Percentiles rank a stretch among this genome's conserved stretches.
phyloP scores from a whole-genome alignment of 2,797 vertebrate genomes.

The Pseudocheirus occidentalis region DNA sequence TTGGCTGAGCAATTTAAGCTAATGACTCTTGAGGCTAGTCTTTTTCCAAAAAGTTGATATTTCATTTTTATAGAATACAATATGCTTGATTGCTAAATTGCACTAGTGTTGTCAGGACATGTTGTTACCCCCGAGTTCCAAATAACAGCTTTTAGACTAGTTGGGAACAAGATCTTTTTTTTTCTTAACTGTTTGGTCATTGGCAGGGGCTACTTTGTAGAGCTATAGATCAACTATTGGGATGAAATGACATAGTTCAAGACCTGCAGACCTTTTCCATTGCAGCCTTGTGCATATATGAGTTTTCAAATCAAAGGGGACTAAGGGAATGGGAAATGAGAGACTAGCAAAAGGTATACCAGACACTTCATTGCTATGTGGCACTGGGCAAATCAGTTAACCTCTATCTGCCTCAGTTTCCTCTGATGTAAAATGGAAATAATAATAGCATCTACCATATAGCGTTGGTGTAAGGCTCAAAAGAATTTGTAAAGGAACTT shows the following conservation, averaged over 20 bases:
- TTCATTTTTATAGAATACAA: background rate
- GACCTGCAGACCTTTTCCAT: background rate
- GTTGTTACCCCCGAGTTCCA: background rate
- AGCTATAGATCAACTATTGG: background rate
- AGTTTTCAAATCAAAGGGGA: background rate
- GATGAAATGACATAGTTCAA: background rate
- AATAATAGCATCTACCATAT: background rate
- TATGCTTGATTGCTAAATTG: constrained; percentile 2
- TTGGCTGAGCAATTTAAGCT: background rate
- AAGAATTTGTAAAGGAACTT: background rate
- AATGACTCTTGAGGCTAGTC: background rate
- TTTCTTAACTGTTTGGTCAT: constrained; percentile 12
- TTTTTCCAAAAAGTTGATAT: background rate
- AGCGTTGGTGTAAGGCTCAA: background rate
- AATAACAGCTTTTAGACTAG: background rate
- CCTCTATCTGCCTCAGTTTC: background rate
- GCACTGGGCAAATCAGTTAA: background rate
- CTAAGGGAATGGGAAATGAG: background rate
- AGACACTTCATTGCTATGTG: background rate
- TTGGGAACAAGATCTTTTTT: background rate
- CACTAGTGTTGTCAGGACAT: background rate
- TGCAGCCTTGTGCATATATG: background rate
- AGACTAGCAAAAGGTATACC: background rate
- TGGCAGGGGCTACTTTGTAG: background rate
- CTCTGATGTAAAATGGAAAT: background rate